Evolutionary conservation across 2,113 vertebrate species (phyloP).

Genomic region (Tragulus kanchil): DNA sequence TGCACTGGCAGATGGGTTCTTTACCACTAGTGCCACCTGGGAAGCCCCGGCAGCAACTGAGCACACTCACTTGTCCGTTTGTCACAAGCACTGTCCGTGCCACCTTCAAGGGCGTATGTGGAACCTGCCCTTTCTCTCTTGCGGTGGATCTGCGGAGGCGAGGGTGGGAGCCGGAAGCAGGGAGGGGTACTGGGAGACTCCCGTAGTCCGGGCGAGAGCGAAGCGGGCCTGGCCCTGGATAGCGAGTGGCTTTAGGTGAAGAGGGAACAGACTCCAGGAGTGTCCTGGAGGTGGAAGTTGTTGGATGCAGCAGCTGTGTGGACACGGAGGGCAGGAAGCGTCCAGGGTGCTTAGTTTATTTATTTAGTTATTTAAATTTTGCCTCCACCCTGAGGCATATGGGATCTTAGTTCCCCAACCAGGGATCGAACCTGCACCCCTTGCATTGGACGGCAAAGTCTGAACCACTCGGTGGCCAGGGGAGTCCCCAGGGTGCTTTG

Average conservation of each 20-base stretch:
- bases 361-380: not conserved
- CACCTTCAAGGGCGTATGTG: not conserved
- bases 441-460: not conserved
- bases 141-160: not conserved
- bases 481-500: not conserved
- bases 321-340: fast-evolving
- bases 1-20: not conserved
- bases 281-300: not conserved
- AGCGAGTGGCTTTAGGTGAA: not conserved
- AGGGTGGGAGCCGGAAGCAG: not conserved
- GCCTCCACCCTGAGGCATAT: not conserved
- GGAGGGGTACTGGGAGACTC: not conserved
- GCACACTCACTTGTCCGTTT: not conserved
- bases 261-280: not conserved
- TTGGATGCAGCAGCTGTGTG: not conserved
- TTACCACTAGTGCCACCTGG: not conserved
- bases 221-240: not conserved
- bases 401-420: not conserved
- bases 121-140: not conserved
- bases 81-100: not conserved
- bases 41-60: not conserved
- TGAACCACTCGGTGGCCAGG: not conserved
- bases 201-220: not conserved
- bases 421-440: not conserved
- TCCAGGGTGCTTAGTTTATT: not conserved